Base-by-base conservation (phyloP, 2,888 invertebrate species). In the Ormia ochracea region DNA sequence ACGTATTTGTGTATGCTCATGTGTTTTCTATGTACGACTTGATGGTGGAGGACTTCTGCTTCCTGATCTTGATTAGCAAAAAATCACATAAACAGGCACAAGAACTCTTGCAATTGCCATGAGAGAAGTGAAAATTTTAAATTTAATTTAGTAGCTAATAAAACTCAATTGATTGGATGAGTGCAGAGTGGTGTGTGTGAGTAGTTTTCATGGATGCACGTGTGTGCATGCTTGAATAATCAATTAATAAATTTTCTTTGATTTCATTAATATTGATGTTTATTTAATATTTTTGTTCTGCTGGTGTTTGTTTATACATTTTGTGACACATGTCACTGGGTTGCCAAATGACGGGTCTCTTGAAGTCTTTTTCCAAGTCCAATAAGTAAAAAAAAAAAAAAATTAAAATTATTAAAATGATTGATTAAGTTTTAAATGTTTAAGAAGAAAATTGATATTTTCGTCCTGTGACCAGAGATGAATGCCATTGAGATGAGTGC, bases 111-210 rank as follows among this genome's bases (percentile, higher is more conserved):
- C 21, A n/a, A 31, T 21, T 28, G 41, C 23, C 17, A 31, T 10
- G 33, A 45, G n/a, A 43, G 43, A 70, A 75, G 66, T 75, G 79
- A 70, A 52, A 75, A 70, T 66, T n/a, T 70, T 75, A 75, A 79
- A 75, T 79, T 75, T 61, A 75, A 79, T 79, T 75, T 75, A 66
- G 66, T 70, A 79, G 66, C 75, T 75, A 75, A 75, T 79, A 79
- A 70, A 75, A 75, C 58, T 63, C 63, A 54, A 36, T 41, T 61
- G 21, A 61, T 72, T 26, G 31, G 28, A 50, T 50, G 28, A 38
- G 2, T 28, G n/a, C n/a, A n/a, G n/a, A n/a, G n/a, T 48, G n/a
- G 41, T 19, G 17, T 59, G 50, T 50, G 14, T 14, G 17, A 26
- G 14, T 54, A 38, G 36, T 50, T 74, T 74, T 68, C 23, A 7